These are phyloP conservation scores for Podocnemis expansa DNA, from an alignment of 2,113 vertebrate genomes.

Conservation along the genomic window DNA sequence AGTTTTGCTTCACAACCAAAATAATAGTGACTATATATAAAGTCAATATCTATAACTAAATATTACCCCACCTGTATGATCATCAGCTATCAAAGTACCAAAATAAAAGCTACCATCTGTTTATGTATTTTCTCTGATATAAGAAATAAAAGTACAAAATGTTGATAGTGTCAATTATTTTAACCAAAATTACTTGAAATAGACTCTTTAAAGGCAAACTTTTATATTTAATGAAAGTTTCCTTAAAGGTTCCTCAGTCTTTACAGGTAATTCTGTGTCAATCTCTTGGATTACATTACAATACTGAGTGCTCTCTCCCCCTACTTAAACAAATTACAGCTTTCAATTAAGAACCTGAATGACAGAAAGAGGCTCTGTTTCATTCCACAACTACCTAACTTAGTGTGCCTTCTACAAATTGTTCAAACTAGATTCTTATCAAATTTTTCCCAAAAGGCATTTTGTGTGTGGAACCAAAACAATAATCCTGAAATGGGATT, in stretches of 20 bases:
- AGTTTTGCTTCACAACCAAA: neutral
- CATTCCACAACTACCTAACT: neutral
- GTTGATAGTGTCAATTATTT: neutral
- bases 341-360: neutral
- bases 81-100: neutral
- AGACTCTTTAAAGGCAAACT: neutral
- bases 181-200: rapidly evolving
- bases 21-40: neutral
- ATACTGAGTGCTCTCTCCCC: neutral
- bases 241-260: neutral
- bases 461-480: neutral
- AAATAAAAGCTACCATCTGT: neutral
- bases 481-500: neutral
- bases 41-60: neutral
- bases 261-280: neutral
- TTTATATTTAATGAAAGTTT: neutral
- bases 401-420: neutral
- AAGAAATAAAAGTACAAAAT: neutral
- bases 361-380: no score
- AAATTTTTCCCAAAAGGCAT: neutral
- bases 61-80: rapidly evolving
- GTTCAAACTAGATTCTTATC: neutral
- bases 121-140: neutral
- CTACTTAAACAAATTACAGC: neutral
- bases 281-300: neutral